Base-by-base conservation (phyloP, 2,113 vertebrate genomes). In the Lagenorhynchus albirostris region DNA sequence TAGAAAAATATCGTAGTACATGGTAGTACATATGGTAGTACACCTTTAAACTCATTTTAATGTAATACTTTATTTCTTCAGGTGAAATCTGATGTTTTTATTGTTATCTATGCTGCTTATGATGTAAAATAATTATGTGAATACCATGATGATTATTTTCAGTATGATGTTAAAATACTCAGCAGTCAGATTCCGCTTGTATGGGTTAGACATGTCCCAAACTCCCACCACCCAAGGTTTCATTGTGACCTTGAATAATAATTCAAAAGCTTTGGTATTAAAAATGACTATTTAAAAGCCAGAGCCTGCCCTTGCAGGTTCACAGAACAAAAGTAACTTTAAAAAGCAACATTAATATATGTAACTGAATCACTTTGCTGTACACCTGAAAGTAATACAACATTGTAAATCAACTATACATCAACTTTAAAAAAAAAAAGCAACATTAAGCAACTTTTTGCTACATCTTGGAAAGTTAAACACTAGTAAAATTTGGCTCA, bases 41-140 rank as follows among this genome's bases (percentile, higher is more conserved):
- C 4, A 58, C 44, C 93, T 95, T 74, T 93, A 65, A 74, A 18
- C 20, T 88, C 33, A 84, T 97, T 82, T 94, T 74, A 50, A 63
- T 81, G 31, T 95, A 91, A 82, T 96, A 11, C n/a, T 94, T 84
- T 76, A 63, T 92, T 93, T 93, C 86, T 84, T 96, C 81, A 89
- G 74, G 79, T 96, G 36, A 96, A 77, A 60, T 77, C 25, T 76
- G 44, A 36, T 62, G 67, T 53, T 79, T 31, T 86, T 82, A 15
- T 91, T 86, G 47, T 71, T 87, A 74, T 33, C 26, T 44, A 55
- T 94, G 26, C 25, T 92, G 33, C 33, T 92, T 95, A 38, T 67
- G 12, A 84, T 67, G 9, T 55, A 55, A 68, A 13, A 73, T 86
- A 84, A 68, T 85, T 88, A 65, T 33, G 33, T 94, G 31, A 65